These are phyloP conservation scores for Agrenia bidenticulata DNA, from an alignment of 2,888 invertebrate species.

Conservation along the genomic window DNA sequence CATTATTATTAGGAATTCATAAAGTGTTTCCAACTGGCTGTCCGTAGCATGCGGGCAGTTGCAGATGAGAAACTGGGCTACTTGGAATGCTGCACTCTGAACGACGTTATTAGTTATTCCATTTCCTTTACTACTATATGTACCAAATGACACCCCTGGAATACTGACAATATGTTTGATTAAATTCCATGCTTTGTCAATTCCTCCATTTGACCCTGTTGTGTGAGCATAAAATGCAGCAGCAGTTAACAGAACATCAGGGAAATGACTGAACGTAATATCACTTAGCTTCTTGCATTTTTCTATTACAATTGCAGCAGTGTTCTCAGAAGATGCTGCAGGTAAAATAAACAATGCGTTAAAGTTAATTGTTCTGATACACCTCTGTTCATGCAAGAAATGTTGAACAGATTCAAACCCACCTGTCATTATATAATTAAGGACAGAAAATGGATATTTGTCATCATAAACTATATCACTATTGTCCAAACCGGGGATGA, in stretches of 20 bases:
- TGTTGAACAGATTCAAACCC: background rate
- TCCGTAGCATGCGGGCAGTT: slow-evolving; percentile 27
- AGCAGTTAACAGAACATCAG: slow-evolving; percentile 34
- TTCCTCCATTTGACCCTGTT: background rate
- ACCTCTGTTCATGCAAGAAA: background rate
- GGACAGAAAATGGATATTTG: slow-evolving; percentile 9
- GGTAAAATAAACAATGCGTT: background rate
- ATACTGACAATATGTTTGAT: slow-evolving; percentile 25
- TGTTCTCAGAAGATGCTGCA: background rate
- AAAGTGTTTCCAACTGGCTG: slow-evolving; percentile 33
- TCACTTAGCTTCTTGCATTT: slow-evolving; percentile 31
- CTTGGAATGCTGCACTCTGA: slow-evolving; percentile 11
- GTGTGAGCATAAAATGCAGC: slow-evolving; percentile 19
- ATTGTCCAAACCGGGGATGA: slow-evolving; percentile 22
- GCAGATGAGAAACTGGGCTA: slow-evolving; percentile 24
- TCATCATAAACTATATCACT: slow-evolving; percentile 28
- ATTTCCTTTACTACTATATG: slow-evolving; percentile 10
- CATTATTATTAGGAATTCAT: slow-evolving; percentile 33
- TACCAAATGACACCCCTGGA: slow-evolving; percentile 18
- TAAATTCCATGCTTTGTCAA: slow-evolving; percentile 37
- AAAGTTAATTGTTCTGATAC: background rate
- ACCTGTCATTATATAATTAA: slow-evolving; percentile 11
- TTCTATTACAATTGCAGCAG: slow-evolving; percentile 20
- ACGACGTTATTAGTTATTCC: slow-evolving; percentile 16
- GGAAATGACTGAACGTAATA: slow-evolving; percentile 27